phyloP scores from a whole-genome alignment of 2,113 vertebrate species.

The Acanthochromis polyacanthus region DNA sequence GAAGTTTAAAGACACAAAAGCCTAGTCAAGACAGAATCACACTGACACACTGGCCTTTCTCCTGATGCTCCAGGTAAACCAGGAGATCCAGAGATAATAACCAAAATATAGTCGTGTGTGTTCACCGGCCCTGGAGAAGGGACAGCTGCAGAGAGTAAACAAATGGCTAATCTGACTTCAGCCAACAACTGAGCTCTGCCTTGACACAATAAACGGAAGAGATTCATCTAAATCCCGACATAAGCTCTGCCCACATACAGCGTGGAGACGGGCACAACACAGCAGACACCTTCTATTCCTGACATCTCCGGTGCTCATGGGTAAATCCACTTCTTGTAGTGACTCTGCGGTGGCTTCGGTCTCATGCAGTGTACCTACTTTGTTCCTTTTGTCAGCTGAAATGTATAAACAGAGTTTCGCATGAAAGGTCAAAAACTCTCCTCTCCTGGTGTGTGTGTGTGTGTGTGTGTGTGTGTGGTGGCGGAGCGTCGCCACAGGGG shows the following conservation, averaged over 20 bases:
- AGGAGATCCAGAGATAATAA: conserved; percentile 45
- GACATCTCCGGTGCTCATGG: conserved; percentile 14
- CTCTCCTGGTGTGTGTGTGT: conserved; percentile 4
- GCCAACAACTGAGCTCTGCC: conserved; percentile 58
- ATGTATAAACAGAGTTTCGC: conserved; percentile 27
- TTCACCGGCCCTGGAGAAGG: conserved; percentile 14
- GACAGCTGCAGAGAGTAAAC: conserved; percentile 68
- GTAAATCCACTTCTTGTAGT: conserved; percentile 29
- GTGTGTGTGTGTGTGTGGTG: conserved; percentile 24
- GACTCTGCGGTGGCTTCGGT: background rate
- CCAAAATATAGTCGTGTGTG: conserved; percentile 43
- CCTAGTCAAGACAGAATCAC: conserved; percentile 9
- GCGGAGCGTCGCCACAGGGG: conserved; percentile 61
- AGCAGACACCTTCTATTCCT: conserved; percentile 59
- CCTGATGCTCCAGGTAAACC: conserved; percentile 3
- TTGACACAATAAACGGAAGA: conserved; percentile 77
- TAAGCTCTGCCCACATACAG: conserved; percentile 75
- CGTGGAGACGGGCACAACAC: conserved; percentile 45
- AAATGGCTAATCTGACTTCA: conserved; percentile 80
- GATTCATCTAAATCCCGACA: conserved; percentile 79
- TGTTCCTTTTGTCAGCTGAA: conserved; percentile 25
- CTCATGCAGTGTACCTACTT: conserved; percentile 3
- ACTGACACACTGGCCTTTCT: conserved; percentile 11
- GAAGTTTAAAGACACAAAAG: too few species aligned
- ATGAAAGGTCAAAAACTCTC: conserved; percentile 33